Percentiles rank a stretch among this genome's conserved stretches.
Conservation (phyloP, 2,797 vertebrate species). For the Uromys caudimaculatus region DNA sequence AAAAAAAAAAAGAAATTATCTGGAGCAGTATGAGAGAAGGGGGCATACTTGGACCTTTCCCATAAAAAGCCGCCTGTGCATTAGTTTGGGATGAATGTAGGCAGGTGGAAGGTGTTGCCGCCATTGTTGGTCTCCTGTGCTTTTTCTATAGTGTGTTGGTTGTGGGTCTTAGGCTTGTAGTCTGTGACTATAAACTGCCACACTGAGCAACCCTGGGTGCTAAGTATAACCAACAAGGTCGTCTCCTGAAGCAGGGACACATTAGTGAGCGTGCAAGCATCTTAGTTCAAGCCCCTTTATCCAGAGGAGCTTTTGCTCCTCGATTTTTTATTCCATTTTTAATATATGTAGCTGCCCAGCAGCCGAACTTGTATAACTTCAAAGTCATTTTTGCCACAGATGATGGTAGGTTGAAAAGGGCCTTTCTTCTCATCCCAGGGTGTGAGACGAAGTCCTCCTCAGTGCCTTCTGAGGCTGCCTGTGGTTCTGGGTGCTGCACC, state of each 20-base stretch:
- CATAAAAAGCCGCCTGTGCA: not conserved
- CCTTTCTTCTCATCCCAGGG: not conserved
- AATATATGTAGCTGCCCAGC: not conserved
- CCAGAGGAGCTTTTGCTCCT: not conserved
- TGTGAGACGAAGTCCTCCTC: not conserved
- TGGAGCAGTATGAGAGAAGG: not conserved
- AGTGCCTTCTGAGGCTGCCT: accelerated
- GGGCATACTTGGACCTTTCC: not conserved
- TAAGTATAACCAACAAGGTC: not conserved
- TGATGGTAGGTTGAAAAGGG: not conserved
- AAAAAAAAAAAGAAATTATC: not conserved
- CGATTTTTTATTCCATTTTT: not conserved
- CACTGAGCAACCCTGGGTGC: not conserved
- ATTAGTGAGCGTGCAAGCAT: not conserved
- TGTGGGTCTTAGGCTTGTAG: not conserved
- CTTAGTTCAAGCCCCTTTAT: not conserved
- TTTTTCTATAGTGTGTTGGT: not conserved
- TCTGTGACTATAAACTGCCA: not conserved
- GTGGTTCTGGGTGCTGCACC: not conserved
- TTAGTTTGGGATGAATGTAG: not conserved
- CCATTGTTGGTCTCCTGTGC: not conserved
- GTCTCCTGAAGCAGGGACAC: not conserved
- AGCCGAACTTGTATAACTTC: not conserved
- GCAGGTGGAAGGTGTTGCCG: not conserved
- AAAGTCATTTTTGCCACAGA: not conserved